These are phyloP conservation scores for Hylyphantes graminicola DNA, from an alignment of 1,140 invertebrate genomes.

Conservation along the genomic window DNA sequence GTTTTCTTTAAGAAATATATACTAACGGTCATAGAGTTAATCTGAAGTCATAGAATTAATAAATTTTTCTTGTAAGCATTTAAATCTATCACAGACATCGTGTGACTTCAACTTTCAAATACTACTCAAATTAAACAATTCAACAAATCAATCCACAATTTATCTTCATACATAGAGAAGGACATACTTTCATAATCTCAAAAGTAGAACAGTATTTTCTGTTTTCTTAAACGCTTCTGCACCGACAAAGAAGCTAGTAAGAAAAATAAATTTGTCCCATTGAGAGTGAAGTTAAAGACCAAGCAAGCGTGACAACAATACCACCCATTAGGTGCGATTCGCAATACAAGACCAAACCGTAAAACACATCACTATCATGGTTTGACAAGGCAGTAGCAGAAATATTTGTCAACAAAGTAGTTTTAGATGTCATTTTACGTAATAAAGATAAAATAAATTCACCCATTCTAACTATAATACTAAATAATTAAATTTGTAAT, in stretches of 20 bases:
- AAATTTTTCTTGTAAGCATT: background rate
- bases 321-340: constrained; percentile 44
- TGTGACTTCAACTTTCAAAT: background rate
- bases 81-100: background rate
- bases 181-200: constrained; percentile 8
- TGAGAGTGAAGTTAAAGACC: constrained; percentile 31
- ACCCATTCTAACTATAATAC: no score
- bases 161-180: constrained; percentile 1
- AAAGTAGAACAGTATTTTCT: constrained; percentile 18
- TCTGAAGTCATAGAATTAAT: no score
- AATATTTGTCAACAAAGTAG: no score
- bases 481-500: no score
- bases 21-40: no score
- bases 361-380: background rate
- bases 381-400: no score
- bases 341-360: constrained; percentile 25
- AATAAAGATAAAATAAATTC: no score
- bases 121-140: background rate
- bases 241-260: constrained; percentile 46
- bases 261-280: background rate
- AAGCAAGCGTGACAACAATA: constrained; percentile 47
- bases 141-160: constrained; percentile 29
- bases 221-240: constrained; percentile 13
- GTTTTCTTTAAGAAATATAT: no score
- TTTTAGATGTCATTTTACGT: no score